Evolutionary conservation across 64 coral and sea anemone genomes (phyloP).

Genomic region (Trachythela sp.): DNA sequence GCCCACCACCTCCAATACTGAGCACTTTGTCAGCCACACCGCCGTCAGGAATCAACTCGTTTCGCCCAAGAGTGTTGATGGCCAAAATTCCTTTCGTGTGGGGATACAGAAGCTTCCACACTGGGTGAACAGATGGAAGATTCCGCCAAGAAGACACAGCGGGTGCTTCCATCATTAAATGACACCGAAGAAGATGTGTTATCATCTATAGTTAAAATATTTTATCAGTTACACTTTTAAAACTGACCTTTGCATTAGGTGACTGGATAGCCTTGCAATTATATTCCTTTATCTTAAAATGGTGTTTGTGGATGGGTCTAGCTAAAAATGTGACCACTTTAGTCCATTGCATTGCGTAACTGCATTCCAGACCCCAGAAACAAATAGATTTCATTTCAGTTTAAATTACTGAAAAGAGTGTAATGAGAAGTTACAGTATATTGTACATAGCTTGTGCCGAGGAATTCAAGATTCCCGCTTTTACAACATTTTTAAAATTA

Average conservation of each 20-base stretch:
- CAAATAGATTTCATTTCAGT: too few relatives aligned
- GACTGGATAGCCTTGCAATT: too few relatives aligned
- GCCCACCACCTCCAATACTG: slow-evolving; percentile 42
- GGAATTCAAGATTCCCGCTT: too few relatives aligned
- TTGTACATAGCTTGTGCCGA: too few relatives aligned
- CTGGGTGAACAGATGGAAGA: slow-evolving; percentile 36
- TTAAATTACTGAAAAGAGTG: too few relatives aligned
- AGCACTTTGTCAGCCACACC: slow-evolving; percentile 45
- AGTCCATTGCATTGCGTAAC: too few relatives aligned
- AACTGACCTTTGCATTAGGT: not conserved
- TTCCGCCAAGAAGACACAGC: slow-evolving; percentile 50
- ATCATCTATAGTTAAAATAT: slow-evolving; percentile 44
- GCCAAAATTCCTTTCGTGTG: slow-evolving; percentile 49
- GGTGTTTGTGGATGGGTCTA: too few relatives aligned
- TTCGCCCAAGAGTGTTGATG: slow-evolving; percentile 44
- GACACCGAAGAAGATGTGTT: slow-evolving; percentile 40
- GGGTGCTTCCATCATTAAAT: slow-evolving; percentile 41
- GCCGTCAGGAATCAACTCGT: slow-evolving; percentile 43
- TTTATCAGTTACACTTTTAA: not conserved
- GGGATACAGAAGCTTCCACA: slow-evolving; percentile 50
- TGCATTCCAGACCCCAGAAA: too few relatives aligned
- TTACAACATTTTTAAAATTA: too few relatives aligned
- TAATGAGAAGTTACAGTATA: too few relatives aligned
- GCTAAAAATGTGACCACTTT: too few relatives aligned
- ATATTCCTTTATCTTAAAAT: too few relatives aligned